phyloP scores from a whole-genome alignment of 2,797 vertebrate genomes.

The Esox lucius region DNA sequence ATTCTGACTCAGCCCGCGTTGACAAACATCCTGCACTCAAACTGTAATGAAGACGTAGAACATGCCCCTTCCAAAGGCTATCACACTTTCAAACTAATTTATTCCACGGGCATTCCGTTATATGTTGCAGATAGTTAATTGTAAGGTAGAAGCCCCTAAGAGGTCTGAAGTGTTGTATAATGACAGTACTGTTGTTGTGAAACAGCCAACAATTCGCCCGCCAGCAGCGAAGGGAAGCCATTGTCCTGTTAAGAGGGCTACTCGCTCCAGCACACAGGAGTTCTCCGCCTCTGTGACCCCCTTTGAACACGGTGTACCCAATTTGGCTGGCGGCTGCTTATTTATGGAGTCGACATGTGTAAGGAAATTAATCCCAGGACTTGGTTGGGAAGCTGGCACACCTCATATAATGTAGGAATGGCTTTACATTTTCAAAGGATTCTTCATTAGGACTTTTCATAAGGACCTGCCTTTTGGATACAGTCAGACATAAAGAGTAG shows the following conservation, averaged over 20 bases:
- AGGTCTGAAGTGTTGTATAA: neutral
- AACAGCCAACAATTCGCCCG: neutral
- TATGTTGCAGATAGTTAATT: neutral
- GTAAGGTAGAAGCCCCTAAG: neutral
- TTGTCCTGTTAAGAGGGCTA: neutral
- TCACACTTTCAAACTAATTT: neutral
- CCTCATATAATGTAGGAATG: neutral
- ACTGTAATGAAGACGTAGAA: neutral
- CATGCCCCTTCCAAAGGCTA: neutral
- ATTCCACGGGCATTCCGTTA: neutral
- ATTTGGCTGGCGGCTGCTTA: neutral
- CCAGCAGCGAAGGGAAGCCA: neutral
- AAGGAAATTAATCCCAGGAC: neutral
- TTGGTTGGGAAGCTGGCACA: slow-evolving; percentile 1
- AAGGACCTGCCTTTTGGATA: too few species aligned
- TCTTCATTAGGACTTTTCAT: too few species aligned
- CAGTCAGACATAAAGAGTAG: neutral
- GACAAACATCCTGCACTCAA: neutral
- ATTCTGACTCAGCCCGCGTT: neutral
- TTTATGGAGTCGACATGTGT: neutral
- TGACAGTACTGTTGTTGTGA: neutral
- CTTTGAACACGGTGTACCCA: slow-evolving; percentile 31
- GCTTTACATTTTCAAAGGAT: too few species aligned
- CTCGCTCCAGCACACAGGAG: neutral
- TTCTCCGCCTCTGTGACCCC: neutral